Base-by-base conservation (phyloP, 2,888 invertebrate species). In the Argyresthia albistria region DNA sequence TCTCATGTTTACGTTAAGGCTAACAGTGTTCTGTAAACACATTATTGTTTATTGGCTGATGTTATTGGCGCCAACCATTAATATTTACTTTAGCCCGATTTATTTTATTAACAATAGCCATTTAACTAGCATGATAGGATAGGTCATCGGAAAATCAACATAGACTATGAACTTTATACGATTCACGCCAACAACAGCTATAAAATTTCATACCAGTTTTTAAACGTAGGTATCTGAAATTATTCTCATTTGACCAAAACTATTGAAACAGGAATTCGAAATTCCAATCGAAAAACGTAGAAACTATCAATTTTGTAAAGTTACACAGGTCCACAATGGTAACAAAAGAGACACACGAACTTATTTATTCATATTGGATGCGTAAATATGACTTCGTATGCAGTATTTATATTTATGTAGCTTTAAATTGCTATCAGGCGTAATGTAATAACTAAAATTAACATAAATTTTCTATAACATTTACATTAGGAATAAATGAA, bases 381-480 rank as follows among this genome's bases (percentile, higher is more conserved):
- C 64, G 59, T 59, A 58, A 61, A 59, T 56, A 58, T 58, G 52
- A 56, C 61, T 69, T 64, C 65, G 70, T 76, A 79, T 74, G 76
- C 73, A 59, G 69, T 60, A 67, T 66, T 73, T 70, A 77, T 78
- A 78, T 82, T 81, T 80, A 80, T 78, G 46, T 74, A 63, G 65
- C 70, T 69, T 70, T 77, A 72, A 76, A 80, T 77, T 76, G 72
- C 73, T 75, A 73, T 80, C 70, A 68, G 65, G 66, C 68, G 74
- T 80, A 80, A 84, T 81, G 78, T 79, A 81, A 82, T 84, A 83
- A 77, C 73, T 66, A 67, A 67, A 71, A 86, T 86, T 83, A 79
- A 82, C 84, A 84, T 84, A 83, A 75, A 80, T 77, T 78, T 75
- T 74, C 80, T 80, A 83, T 83, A 75, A 82, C 74, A 84, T 84